Base-by-base conservation (phyloP, 2,888 invertebrate species). In the Trachelus tabidus region DNA sequence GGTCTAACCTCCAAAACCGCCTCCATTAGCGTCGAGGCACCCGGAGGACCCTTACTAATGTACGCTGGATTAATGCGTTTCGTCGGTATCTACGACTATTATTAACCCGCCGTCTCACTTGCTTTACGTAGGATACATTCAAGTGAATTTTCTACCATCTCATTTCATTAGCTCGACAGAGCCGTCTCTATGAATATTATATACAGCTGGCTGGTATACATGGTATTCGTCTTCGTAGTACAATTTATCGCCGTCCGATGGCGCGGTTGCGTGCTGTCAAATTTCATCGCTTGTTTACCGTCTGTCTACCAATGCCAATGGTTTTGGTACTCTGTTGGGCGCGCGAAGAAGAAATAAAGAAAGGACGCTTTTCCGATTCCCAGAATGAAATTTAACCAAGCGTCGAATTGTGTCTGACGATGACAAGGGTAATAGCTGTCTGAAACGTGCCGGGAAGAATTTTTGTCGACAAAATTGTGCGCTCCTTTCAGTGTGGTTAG, bases 361-460 rank as follows among this genome's bases (percentile, higher is more conserved):
- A 37, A 35, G 15, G 4, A 23, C 4, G 15, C 40, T 40, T 23
- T 56, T 23, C 23, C 56, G 23, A 23, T 56, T 56, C 23, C 23
- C 9, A 56, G 23, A 56, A 56, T 56, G 23, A 56, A 56, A 23
- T 23, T 56, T 56, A 69, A 75, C 37, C 78, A 35, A 83, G 79
- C 82, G 81, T 83, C 81, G n/a, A 83, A 83, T 78, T 81, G 82
- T 82, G 80, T 82, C 85, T 86, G 85, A 86, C 75, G 77, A 81
- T 79, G 85, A 85, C 86, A 86, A 85, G 81, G 85, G 84, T 56
- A 85, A 84, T 84, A 84, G 83, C 82, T 79, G 79, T 77, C 82
- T 83, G 86, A 85, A 86, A 83, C 85, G 85, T 83, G 86, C 83
- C 23, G 56, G 23, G 23, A 23, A 56, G 23, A 9, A 56, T 56